Evolutionary conservation across 2,113 vertebrate genomes (phyloP).

Genomic region (Hucho hucho): DNA sequence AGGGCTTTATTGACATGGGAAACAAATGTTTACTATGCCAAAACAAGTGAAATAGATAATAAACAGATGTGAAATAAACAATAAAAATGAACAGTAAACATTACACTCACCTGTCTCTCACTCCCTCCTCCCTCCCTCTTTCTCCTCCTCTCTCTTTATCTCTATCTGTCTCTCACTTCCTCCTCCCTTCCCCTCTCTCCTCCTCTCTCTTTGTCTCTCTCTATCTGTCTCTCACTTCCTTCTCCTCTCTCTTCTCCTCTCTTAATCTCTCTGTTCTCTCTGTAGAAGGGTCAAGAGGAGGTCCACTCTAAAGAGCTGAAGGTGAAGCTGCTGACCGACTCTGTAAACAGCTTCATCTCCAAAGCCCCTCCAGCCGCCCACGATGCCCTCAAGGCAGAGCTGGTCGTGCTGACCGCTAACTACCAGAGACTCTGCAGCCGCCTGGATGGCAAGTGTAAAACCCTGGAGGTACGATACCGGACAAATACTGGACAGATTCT

Average conservation of each 20-base stretch:
- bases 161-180: too few species aligned
- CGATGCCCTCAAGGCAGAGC: conserved; percentile 90
- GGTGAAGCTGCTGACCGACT: conserved; percentile 92
- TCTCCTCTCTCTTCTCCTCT: not conserved
- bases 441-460: conserved; percentile 95
- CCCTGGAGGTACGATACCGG: conserved; percentile 81
- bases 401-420: conserved; percentile 85
- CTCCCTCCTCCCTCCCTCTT: conserved; percentile 6
- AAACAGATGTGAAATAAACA: too few species aligned
- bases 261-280: not conserved
- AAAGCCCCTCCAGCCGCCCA: conserved; percentile 90
- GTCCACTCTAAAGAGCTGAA: conserved; percentile 93
- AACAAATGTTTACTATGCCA: too few species aligned
- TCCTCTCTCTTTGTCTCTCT: not conserved
- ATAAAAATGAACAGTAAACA: too few species aligned
- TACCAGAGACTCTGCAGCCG: conserved; percentile 94
- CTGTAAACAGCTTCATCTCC: conserved; percentile 89
- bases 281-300: conserved; percentile 93
- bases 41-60: too few species aligned
- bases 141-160: too few species aligned
- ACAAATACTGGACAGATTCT: not conserved
- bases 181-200: not conserved
- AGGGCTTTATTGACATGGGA: too few species aligned
- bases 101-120: not conserved
- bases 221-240: not conserved